These are phyloP conservation scores for Podabrus alpinus DNA, from an alignment of 2,888 invertebrate genomes.

Conservation along the genomic window DNA sequence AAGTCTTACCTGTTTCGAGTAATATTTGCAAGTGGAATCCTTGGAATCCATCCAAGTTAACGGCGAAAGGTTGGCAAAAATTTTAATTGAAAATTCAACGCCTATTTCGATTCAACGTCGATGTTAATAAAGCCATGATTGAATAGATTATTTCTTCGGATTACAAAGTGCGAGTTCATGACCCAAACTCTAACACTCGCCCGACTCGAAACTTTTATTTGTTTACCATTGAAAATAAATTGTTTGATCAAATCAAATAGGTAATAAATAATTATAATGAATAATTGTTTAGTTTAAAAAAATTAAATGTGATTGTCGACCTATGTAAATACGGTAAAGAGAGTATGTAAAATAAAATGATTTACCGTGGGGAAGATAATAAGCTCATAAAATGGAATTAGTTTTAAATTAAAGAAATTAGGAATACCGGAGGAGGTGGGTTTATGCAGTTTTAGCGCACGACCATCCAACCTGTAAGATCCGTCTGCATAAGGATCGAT, in stretches of 20 bases:
- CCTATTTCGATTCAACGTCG: neutral
- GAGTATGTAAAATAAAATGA: no score
- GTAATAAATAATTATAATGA: no score
- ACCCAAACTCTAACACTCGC: constrained; percentile 46
- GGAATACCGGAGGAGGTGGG: no score
- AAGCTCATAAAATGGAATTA: no score
- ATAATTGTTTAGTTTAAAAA: no score
- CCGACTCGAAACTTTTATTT: constrained; percentile 31
- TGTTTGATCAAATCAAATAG: neutral
- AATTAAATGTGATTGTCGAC: neutral
- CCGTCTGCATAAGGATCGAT: neutral
- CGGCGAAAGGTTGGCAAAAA: neutral
- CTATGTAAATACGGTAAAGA: no score
- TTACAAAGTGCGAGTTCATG: constrained; percentile 46
- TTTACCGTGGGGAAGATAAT: no score
- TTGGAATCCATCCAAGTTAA: neutral
- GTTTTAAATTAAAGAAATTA: no score
- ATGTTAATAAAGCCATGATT: constrained; percentile 35
- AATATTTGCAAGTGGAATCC: neutral
- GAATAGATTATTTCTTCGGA: constrained; percentile 43
- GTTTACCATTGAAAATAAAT: neutral
- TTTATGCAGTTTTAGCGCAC: no score
- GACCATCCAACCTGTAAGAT: neutral
- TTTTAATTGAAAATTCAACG: constrained; percentile 7
- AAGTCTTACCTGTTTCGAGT: neutral